A percentile compares a stretch with the other conserved stretches of the same genome.
These are phyloP conservation scores for Galerucella calmariensis DNA, from an alignment of 2,888 invertebrate species.

Conservation along the genomic window DNA sequence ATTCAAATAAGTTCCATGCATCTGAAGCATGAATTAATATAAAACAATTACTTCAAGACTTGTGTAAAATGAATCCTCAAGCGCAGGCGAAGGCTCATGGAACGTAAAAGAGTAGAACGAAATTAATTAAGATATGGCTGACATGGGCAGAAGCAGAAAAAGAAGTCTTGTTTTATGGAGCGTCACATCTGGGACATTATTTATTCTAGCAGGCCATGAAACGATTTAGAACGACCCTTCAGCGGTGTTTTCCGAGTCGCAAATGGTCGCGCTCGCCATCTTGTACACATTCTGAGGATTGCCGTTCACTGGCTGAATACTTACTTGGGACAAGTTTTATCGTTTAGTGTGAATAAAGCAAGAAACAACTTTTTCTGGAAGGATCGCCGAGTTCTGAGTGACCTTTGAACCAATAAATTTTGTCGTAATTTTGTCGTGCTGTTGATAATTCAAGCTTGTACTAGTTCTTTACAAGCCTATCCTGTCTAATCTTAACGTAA, in stretches of 20 bases:
- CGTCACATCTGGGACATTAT: constrained; percentile 41
- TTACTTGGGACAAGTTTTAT: constrained; percentile 34
- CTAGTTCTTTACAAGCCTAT: background rate
- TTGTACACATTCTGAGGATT: constrained; percentile 30
- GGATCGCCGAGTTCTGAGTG: background rate
- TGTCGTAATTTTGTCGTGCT: constrained; percentile 1
- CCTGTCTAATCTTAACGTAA: background rate
- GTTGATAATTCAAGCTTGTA: background rate
- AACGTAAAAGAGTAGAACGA: constrained; percentile 39
- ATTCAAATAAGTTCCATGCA: constrained; percentile 32
- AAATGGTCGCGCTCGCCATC: constrained; percentile 30
- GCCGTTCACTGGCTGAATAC: constrained; percentile 25
- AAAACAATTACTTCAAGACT: constrained; percentile 39
- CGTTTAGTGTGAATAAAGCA: constrained; percentile 28
- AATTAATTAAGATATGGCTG: constrained; percentile 41
- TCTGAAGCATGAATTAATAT: constrained; percentile 36
- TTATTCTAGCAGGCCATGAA: constrained; percentile 39
- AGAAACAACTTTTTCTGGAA: constrained; percentile 17
- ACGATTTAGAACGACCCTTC: constrained; percentile 39
- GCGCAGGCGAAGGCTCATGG: constrained; percentile 24
- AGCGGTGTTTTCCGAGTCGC: constrained; percentile 29
- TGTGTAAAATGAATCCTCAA: constrained; percentile 39
- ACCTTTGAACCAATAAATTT: constrained; percentile 14
- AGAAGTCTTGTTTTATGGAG: constrained; percentile 41
- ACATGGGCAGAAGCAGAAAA: constrained; percentile 39